Evolutionary conservation across 1,140 invertebrate species (phyloP).

Genomic region (Hesperophylax magnus): DNA sequence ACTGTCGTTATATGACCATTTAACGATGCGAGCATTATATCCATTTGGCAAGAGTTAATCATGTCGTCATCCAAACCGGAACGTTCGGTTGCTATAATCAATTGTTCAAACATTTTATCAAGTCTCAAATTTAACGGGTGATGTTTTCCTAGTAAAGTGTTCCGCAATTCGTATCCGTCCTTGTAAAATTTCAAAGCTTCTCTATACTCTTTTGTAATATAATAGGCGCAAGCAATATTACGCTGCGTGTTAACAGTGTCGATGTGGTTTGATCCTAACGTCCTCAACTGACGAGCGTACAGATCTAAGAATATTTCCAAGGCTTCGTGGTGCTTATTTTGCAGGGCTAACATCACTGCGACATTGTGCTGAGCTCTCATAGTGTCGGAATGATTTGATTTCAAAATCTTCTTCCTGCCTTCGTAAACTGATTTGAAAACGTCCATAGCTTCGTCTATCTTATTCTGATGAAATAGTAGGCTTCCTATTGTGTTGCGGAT

Average conservation of each 20-base stretch:
- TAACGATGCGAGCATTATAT: not conserved
- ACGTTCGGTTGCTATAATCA: not conserved
- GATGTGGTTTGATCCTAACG: not conserved
- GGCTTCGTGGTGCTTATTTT: conserved; percentile 8
- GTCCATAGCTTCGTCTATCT: not conserved
- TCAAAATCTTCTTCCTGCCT: not conserved
- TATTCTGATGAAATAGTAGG: not conserved
- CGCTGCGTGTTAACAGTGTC: conserved; percentile 15
- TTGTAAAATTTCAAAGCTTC: conserved; percentile 1
- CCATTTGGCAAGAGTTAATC: not conserved
- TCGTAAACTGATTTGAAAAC: not conserved
- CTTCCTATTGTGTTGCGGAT: not conserved
- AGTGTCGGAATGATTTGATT: not conserved
- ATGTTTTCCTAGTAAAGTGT: not conserved
- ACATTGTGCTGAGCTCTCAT: conserved; percentile 10
- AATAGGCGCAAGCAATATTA: not conserved
- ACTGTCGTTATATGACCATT: not conserved
- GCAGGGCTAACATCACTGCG: not conserved
- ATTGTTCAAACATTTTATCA: not conserved
- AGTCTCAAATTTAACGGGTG: not conserved
- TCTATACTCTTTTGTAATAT: not conserved
- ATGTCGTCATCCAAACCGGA: not conserved
- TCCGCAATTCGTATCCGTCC: not conserved
- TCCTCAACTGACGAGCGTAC: not conserved
- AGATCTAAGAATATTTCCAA: not conserved